Base-by-base conservation (phyloP, 2,888 invertebrate genomes). In the Drosophila meridionalis region DNA sequence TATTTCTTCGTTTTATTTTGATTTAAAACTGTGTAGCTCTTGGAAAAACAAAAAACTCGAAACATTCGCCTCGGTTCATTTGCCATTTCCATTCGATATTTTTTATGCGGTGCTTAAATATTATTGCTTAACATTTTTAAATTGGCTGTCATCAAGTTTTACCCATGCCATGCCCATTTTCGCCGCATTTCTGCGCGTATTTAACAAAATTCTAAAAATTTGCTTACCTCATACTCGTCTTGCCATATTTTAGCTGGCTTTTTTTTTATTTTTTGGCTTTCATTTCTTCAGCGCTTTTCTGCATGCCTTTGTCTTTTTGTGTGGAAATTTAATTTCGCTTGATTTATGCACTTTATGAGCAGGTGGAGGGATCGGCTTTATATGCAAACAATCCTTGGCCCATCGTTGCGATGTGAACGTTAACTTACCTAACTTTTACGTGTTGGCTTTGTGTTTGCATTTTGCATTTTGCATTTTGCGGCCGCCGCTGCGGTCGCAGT, bases 301-400 rank as follows among this genome's bases (percentile, higher is more conserved):
- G 59, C 75, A 67, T 63, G 66, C 59, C 66, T 28, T 42, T 73
- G 64, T 72, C 65, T 69, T 69, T 72, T 72, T 59, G 55, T 56
- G 63, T 68, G 62, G 61, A 71, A 87, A 90, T 90, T 87, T 79
- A 88, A 87, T 87, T 90, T 90, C 69, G 71, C 83, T 81, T 90
- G 89, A 87, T 87, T 87, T 87, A 90, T 87, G 90, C 89, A 81
- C 76, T 78, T 89, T 82, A 70, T 70, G 70, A 59, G 75, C 60
- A 71, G 76, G 30, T 57, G 50, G 50, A 60, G 60, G 60, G 48
- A 60, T 60, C 68, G 68, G 69, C 73, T 65, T 76, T 79, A 71
- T 77, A 78, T 87, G 80, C 78, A 78, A 74, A 81, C 76, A 69
- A 57, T 73, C 70, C 63, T 66, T 45, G 45, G 58, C 28, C 55